Conservation (phyloP, 2,888 invertebrate species). For the Nomada hirtipes region DNA sequence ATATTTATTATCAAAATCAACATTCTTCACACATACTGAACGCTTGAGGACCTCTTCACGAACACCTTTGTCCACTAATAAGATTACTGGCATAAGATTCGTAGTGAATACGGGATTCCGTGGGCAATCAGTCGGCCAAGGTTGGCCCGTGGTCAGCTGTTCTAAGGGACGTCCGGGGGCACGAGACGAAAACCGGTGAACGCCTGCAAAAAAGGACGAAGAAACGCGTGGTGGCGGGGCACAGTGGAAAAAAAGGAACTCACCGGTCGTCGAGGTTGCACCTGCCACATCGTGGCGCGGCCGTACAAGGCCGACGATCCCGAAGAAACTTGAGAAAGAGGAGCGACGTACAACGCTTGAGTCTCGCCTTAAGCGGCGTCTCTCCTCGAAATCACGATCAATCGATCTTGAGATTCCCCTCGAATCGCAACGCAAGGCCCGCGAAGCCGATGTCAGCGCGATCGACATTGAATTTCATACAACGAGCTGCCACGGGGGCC, state of each 20-base stretch:
- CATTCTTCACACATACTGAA: too few species aligned
- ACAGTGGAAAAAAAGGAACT: conserved; percentile 62
- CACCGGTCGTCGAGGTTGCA: conserved; percentile 74
- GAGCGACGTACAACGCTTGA: conserved; percentile 74
- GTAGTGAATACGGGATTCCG: conserved; percentile 35
- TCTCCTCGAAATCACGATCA: conserved; percentile 69
- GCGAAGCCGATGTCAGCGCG: conserved; percentile 43
- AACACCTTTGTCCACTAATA: too few species aligned
- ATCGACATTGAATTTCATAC: conserved; percentile 61
- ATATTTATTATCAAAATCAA: too few species aligned
- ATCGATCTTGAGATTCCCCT: conserved; percentile 63
- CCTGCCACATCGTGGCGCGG: conserved; percentile 78
- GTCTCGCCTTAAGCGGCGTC: conserved; percentile 74
- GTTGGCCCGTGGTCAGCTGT: conserved; percentile 76
- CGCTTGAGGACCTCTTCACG: too few species aligned
- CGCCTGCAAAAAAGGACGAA: conserved; percentile 48
- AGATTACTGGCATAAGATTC: not conserved
- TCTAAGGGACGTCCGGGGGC: conserved; percentile 36
- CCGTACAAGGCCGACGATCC: conserved; percentile 80
- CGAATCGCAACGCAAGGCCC: conserved; percentile 40
- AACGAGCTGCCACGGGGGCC: conserved; percentile 32
- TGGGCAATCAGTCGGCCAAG: conserved; percentile 72
- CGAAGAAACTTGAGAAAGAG: conserved; percentile 70
- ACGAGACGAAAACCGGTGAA: conserved; percentile 70
- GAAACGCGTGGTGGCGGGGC: conserved; percentile 35